Evolutionary conservation across 2,113 vertebrate genomes (phyloP), one percentile per base, ranked within the genome.

Genomic region (Ceratotherium simum): DNA sequence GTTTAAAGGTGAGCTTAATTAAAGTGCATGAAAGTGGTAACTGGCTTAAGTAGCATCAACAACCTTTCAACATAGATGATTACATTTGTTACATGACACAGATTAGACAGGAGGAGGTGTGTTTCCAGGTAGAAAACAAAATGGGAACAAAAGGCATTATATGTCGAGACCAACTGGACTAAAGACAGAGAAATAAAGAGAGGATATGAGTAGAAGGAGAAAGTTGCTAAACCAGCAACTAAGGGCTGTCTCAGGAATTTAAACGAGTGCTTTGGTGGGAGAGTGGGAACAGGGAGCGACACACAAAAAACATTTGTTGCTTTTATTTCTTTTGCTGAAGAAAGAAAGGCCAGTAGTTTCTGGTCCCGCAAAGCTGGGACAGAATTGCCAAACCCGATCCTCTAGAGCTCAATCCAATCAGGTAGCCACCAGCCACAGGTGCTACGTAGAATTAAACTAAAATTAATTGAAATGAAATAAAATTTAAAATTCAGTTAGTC

Each of bases 1-100:
- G 91, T 95, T 97, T 97, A 78, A 98, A 98, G 93, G 96, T 91
- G 64, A 67, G 4, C 90, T 97, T 98, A 98, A 95, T 98, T 98
- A 97, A 98, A 97, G 86, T 62, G 92, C 93, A 67, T 91, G 94
- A 95, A 97, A 97, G 96, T 0, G 0, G 87, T 97, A 96, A 98
- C 93, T 76, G 96, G 90, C 69, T 97, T 98, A 78, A 65, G 93
- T 84, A 97, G 97, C 82, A 97, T 96, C 98, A 85, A 91, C 87
- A 94, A 73, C 91, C 62, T 76, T 96, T 73, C 96, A 64, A 13
- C 70, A 96, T 73, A 96, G 31, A 70, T 90, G 58, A 89, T 82
- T 92, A 64, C 31, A 75, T 70, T 36, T 29, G 88, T 36, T 81
- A 81, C 93, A 60, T 16, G 87, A 64, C 54, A 72, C 78, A 97